Base-by-base conservation (phyloP, 1,140 invertebrate species). In the Aphaenogaster floridana region DNA sequence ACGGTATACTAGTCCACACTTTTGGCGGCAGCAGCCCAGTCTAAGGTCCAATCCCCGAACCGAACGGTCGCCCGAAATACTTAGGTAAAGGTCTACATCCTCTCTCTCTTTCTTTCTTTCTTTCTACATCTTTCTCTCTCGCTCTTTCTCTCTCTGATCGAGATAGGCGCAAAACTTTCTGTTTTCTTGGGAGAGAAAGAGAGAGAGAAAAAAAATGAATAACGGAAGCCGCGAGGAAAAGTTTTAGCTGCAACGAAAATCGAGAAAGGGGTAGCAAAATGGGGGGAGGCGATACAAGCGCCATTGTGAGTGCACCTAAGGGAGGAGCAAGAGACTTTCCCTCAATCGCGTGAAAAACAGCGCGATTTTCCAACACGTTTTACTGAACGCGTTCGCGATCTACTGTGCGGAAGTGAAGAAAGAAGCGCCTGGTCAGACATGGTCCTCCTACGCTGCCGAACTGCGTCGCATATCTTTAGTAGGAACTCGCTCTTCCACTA, bases 21-120 rank as follows among this genome's bases (percentile, higher is more conserved):
- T 95, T 95, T 94, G 94, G 91, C 93, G 93, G 92, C 92, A 90
- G 85, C 87, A 86, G 92, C 90, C 93, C 95, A 95, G 95, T 95
- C 93, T 94, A 94, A 95, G 94, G 94, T 95, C 93, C 94, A 95
- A 95, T 92, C 93, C 89, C 93, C 95, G 95, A 95, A 94, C 94
- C 95, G 95, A 95, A 95, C 95, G 94, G 95, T 95, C 94, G 94
- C 93, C 94, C 95, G 94, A 95, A 95, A 91, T 86, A 92, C 91
- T 93, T 94, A 95, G 95, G 95, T 95, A 95, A 95, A 72, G 77
- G 50, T 39, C 42, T 76, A 59, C 54, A 76, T 74, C 54, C 48
- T 66, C 52, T 86, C 15, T 45, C 15, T 61, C 3, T 39, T 50
- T 42, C 36, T 57, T 17, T 72, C 42, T 80, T n/a, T 78, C 21